These are phyloP conservation scores for Drosophila heteroneura DNA, from an alignment of 2,888 invertebrate genomes.

Conservation along the genomic window DNA sequence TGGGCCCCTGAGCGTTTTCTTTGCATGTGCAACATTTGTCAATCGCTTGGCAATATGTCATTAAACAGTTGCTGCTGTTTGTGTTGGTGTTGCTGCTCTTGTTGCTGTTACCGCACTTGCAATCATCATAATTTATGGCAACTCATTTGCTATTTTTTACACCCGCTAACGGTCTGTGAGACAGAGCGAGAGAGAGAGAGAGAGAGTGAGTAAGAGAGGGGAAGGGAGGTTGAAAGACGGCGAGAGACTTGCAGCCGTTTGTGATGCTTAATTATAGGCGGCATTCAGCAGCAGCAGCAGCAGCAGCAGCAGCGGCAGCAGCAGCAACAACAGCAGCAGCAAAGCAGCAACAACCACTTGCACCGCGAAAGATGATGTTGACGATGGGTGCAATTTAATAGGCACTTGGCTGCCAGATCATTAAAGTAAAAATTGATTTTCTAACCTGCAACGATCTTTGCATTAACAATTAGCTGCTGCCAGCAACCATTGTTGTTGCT, in stretches of 20 bases:
- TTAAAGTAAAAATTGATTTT: constrained; percentile 81
- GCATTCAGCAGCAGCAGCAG: constrained; percentile 16
- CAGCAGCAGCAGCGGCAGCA: too few species aligned
- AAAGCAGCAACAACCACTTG: background rate
- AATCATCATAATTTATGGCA: constrained; percentile 84
- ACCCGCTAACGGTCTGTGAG: constrained; percentile 47
- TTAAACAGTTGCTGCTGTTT: constrained; percentile 80
- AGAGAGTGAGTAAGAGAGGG: background rate
- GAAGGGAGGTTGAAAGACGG: background rate
- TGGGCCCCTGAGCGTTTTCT: constrained; percentile 34
- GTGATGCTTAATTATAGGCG: constrained; percentile 58
- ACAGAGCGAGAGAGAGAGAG: background rate
- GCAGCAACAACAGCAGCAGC: background rate
- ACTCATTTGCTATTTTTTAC: constrained; percentile 75
- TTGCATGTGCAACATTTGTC: constrained; percentile 67
- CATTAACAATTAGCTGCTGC: constrained; percentile 72
- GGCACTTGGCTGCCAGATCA: constrained; percentile 73
- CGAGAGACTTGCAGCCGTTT: constrained; percentile 36
- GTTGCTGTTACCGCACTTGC: constrained; percentile 53
- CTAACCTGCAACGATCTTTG: constrained; percentile 80
- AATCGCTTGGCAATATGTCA: constrained; percentile 81
- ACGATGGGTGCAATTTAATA: constrained; percentile 60
- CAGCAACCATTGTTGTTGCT: constrained; percentile 1
- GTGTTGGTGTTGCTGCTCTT: constrained; percentile 20
- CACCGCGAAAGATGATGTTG: constrained; percentile 23